Base-by-base conservation (phyloP, 2,888 invertebrate species). In the Drosophila subquinaria region DNA sequence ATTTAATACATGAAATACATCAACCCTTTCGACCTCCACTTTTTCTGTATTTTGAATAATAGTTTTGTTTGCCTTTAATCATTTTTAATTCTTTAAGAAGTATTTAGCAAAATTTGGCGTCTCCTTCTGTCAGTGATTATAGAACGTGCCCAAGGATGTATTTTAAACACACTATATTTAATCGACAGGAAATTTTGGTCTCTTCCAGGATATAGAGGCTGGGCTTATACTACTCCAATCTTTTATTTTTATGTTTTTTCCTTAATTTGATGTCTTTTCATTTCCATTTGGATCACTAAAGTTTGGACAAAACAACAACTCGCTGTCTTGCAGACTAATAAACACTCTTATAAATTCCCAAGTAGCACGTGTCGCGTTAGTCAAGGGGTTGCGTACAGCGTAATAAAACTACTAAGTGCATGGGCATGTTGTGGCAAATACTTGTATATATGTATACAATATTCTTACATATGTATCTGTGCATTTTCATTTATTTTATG, bases 301-400 rank as follows among this genome's bases (percentile, higher is more conserved):
- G 64, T 48, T 52, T 40, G 30, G 59, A 43, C 52, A 57, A 52
- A 68, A 69, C 50, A 52, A 45, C 79, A 57, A 23, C 23, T 35
- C 9, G 59, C 67, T 50, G 65, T 67, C 67, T 50, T 71, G 60
- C 59, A 73, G 76, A 87, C 84, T 68, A 82, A 88, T 86, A 84
- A 84, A 86, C 84, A 84, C 86, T 84, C 71, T 86, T 86, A 86
- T 88, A 86, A 86, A 86, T 86, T 86, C 81, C 81, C 70, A 73
- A 81, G 86, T 73, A 83, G 86, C 84, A 88, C 81, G 89, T 84
- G 79, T 84, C 79, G 81, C 79, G 65, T 81, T 82, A 82, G 84
- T 88, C 84, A 84, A 78, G 81, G 79, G 89, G 81, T 70, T 82
- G 74, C 60, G 52, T 61, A 61, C 67, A 51, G 64, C 75, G 78